These are phyloP conservation scores for Boloria euphrosyne DNA, from an alignment of 2,888 invertebrate genomes.

Conservation along the genomic window DNA sequence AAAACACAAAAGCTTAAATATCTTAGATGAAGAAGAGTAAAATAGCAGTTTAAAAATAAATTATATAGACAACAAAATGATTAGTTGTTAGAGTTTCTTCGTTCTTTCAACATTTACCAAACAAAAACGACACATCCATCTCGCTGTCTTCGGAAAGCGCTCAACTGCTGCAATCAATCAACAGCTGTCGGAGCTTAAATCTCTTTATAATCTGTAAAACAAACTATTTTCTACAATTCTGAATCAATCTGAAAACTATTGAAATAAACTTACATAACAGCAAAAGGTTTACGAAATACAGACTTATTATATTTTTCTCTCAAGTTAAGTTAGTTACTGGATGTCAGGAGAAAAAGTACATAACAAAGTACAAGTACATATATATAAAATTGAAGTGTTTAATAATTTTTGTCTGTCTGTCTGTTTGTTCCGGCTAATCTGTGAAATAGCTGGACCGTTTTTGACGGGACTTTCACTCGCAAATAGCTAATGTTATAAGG, in stretches of 20 bases:
- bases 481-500: too few species aligned
- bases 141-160: slow-evolving; percentile 22
- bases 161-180: slow-evolving; percentile 37
- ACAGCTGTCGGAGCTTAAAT: slow-evolving; percentile 25
- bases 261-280: background rate
- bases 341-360: too few species aligned
- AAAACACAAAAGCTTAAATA: background rate
- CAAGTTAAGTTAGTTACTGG: too few species aligned
- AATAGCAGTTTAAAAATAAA: background rate
- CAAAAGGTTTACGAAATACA: background rate
- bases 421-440: too few species aligned
- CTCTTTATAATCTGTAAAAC: slow-evolving; percentile 22
- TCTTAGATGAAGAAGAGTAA: background rate
- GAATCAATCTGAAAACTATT: slow-evolving; percentile 1
- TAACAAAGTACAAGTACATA: too few species aligned
- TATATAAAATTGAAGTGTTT: too few species aligned
- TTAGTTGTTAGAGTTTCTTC: slow-evolving; percentile 24
- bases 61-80: slow-evolving; percentile 16
- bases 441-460: too few species aligned
- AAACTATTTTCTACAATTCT: slow-evolving; percentile 13
- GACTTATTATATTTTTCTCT: too few species aligned
- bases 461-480: too few species aligned
- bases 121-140: slow-evolving; percentile 32
- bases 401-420: too few species aligned
- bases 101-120: slow-evolving; percentile 17